Evolutionary conservation across 2,888 invertebrate species (phyloP).

Genomic region (Caenorhabditis sp.): DNA sequence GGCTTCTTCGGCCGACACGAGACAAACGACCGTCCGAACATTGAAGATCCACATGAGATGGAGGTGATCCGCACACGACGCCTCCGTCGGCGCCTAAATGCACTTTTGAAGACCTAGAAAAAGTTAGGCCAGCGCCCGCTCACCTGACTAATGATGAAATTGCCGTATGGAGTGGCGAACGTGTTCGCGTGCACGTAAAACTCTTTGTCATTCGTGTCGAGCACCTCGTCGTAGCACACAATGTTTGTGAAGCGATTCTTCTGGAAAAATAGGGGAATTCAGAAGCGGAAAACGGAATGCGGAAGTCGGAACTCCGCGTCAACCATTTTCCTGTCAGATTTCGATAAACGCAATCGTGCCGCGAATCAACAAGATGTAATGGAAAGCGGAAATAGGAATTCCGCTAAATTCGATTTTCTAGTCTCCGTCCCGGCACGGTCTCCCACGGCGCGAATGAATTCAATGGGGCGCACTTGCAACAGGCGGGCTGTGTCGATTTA

Average conservation of each 20-base stretch:
- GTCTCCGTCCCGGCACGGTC: too few species aligned
- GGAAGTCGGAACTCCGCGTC: too few species aligned
- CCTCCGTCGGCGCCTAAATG: conserved; percentile 29
- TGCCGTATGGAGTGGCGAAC: conserved; percentile 43
- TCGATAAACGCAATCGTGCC: too few species aligned
- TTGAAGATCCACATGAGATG: conserved; percentile 56
- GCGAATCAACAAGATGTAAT: too few species aligned
- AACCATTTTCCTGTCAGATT: too few species aligned
- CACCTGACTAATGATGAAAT: conserved; percentile 40
- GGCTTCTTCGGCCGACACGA: conserved; percentile 35
- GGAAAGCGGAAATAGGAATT: too few species aligned
- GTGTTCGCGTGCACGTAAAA: conserved; percentile 55
- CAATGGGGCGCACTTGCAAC: too few species aligned
- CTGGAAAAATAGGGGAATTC: conserved; percentile 15
- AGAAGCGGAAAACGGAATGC: not conserved
- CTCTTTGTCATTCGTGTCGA: conserved; percentile 35
- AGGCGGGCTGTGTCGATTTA: too few species aligned
- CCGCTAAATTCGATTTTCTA: too few species aligned
- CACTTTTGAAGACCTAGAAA: not conserved
- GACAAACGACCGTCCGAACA: conserved; percentile 37
- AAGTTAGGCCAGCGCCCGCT: not conserved
- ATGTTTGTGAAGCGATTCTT: conserved; percentile 49
- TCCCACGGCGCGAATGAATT: too few species aligned
- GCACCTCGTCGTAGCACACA: conserved; percentile 44
- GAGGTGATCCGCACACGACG: conserved; percentile 34